phyloP scores from a whole-genome alignment of 2,888 invertebrate genomes.

The Pasiphila rectangulata region DNA sequence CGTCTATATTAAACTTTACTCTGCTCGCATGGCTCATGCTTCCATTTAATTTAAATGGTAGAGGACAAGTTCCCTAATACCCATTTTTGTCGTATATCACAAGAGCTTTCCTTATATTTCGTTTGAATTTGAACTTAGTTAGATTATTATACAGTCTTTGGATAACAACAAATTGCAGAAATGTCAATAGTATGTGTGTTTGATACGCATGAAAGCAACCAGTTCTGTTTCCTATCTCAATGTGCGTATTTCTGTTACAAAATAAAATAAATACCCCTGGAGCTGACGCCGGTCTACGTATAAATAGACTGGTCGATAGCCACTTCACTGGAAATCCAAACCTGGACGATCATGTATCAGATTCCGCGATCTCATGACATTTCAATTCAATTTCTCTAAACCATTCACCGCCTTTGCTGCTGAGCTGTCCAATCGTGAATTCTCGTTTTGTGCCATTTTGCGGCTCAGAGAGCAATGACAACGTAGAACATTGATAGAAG shows the following conservation, averaged over 20 bases:
- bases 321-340: constrained; percentile 24
- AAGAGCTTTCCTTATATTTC: no score
- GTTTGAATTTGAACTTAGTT: background rate
- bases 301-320: constrained; percentile 57
- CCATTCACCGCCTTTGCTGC: background rate
- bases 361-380: constrained; percentile 15
- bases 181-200: no score
- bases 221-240: background rate
- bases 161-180: no score
- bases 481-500: no score
- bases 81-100: no score
- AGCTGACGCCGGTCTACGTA: constrained; percentile 29
- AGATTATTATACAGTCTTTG: no score
- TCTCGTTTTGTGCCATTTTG: no score
- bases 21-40: background rate
- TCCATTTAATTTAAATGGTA: background rate
- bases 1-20: background rate
- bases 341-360: constrained; percentile 20
- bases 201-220: background rate
- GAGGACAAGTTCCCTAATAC: no score
- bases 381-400: constrained; percentile 10
- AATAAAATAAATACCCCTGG: constrained; percentile 17
- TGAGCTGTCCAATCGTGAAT: background rate
- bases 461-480: no score
- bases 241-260: constrained; percentile 12